Conservation (phyloP, 2,113 vertebrate genomes). For the Scytalopus superciliaris region DNA sequence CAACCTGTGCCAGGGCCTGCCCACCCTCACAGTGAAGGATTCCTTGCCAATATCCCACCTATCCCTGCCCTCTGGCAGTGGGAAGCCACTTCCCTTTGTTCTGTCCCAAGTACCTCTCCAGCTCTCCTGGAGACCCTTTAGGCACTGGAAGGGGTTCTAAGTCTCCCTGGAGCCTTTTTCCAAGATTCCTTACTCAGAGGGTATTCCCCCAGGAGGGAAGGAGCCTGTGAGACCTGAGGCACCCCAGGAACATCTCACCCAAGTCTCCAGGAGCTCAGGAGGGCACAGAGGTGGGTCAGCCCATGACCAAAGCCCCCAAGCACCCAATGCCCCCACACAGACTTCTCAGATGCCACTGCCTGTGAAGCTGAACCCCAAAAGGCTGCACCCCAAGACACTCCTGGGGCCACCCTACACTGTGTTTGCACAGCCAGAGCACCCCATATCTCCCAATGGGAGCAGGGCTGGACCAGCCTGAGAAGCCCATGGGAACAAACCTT, state of each 20-base stretch:
- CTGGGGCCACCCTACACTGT: rapidly evolving
- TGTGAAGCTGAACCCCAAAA: rapidly evolving
- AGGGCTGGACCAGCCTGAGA: neutral
- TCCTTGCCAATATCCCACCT: neutral
- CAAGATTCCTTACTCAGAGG: neutral
- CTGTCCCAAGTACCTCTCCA: neutral
- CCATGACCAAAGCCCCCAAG: rapidly evolving
- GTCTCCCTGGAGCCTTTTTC: neutral
- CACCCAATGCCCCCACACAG: rapidly evolving
- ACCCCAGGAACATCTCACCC: neutral
- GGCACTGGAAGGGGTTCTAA: neutral
- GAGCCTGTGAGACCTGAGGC: neutral
- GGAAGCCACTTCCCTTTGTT: neutral
- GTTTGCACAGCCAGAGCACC: neutral
- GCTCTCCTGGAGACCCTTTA: neutral
- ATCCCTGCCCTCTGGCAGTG: neutral
- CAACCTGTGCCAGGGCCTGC: rapidly evolving
- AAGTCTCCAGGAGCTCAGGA: neutral
- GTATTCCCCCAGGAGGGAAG: neutral
- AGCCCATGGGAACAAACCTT: neutral
- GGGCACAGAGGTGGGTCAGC: rapidly evolving
- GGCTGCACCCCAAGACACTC: rapidly evolving
- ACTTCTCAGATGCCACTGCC: rapidly evolving
- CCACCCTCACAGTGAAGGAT: neutral
- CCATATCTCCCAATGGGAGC: rapidly evolving